Evolutionary conservation across 2,113 vertebrate genomes (phyloP).

Genomic region (Dendropsophus ebraccatus): DNA sequence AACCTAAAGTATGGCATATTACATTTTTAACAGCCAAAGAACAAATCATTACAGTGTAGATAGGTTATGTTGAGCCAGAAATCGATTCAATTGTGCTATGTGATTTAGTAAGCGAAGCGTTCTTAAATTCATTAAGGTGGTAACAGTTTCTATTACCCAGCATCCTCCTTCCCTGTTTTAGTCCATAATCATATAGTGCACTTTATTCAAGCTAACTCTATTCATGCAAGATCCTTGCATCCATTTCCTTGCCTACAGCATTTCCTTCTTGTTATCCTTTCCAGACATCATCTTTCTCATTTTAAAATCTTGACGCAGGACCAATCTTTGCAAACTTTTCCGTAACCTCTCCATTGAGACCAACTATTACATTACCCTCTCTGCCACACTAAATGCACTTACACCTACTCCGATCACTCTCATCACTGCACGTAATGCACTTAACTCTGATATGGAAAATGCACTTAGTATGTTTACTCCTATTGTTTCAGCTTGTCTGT

Average conservation of each 20-base stretch:
- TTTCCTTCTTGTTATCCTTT: slow-evolving; percentile 50
- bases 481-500: slow-evolving; percentile 50
- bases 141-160: neutral
- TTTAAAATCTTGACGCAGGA: slow-evolving; percentile 38
- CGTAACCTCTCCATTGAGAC: slow-evolving; percentile 54
- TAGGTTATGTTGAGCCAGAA: neutral
- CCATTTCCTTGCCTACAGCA: slow-evolving; percentile 46
- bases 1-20: neutral
- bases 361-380: slow-evolving; percentile 55
- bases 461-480: slow-evolving; percentile 43
- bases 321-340: slow-evolving; percentile 52
- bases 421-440: slow-evolving; percentile 50
- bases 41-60: neutral
- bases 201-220: slow-evolving; percentile 13
- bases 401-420: slow-evolving; percentile 58
- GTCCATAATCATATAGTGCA: neutral
- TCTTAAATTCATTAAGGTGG: slow-evolving; percentile 12
- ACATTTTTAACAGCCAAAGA: neutral
- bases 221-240: neutral
- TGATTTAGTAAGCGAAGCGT: neutral
- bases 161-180: neutral
- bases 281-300: slow-evolving; percentile 52
- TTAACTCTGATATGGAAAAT: slow-evolving; percentile 57
- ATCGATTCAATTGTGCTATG: neutral
- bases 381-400: slow-evolving; percentile 58